Percentiles rank a stretch among this genome's conserved stretches.
These are phyloP conservation scores for Strigamia transsilvanica DNA, from an alignment of 2,888 invertebrate species.

Conservation along the genomic window DNA sequence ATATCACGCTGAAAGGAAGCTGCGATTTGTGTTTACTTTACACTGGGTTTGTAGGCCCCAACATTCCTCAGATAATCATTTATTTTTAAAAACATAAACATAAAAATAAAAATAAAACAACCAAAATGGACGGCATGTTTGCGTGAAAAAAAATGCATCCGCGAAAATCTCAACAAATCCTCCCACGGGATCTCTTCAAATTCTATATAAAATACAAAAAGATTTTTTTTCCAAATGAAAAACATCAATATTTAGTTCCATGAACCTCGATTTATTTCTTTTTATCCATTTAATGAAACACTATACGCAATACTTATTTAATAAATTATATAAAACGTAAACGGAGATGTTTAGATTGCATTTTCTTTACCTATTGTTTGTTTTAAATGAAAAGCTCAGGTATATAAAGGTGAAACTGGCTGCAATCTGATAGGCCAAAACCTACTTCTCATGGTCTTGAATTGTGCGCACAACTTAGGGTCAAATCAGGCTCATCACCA, in stretches of 20 bases:
- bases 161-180: not conserved
- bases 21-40: conserved; percentile 27
- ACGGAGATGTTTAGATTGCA: conserved; percentile 21
- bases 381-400: conserved; percentile 29
- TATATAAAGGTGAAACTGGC: conserved; percentile 20
- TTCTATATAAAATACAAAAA: too few species aligned
- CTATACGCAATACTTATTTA: not conserved
- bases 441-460: conserved; percentile 45
- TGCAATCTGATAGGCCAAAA: conserved; percentile 18
- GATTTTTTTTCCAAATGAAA: too few species aligned
- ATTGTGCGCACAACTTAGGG: not conserved
- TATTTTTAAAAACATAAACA: not conserved
- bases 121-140: not conserved
- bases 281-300: not conserved
- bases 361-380: conserved; percentile 34
- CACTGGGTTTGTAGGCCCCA: conserved; percentile 11
- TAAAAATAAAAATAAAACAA: not conserved
- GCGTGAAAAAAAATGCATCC: not conserved
- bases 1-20: not conserved
- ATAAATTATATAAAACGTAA: not conserved
- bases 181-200: too few species aligned
- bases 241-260: not conserved
- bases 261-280: not conserved
- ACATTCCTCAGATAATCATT: conserved; percentile 13
- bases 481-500: not conserved